Evolutionary conservation across 1,140 invertebrate species (phyloP), one percentile per base, ranked within the genome.

Genomic region (Linepithema humile): DNA sequence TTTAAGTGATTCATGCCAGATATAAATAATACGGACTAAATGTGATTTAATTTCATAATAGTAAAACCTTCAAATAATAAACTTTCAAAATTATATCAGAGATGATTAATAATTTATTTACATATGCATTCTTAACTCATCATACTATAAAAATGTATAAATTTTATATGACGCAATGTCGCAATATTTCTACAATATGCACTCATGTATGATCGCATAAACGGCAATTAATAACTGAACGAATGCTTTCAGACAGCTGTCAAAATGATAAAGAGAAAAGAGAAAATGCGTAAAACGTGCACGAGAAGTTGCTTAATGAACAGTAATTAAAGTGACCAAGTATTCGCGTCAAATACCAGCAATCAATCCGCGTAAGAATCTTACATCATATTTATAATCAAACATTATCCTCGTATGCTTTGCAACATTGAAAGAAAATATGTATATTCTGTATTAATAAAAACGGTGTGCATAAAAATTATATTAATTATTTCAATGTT

Each of bases 321-420:
- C 5, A n/a, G 20, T 26, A 65, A 65, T 82, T 82, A 12, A 67
- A 48, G 2, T 50, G 2, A 64, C 74, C 29, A 17, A 60, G 7
- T 10, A 35, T 53, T 26, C 7, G 23, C 29, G 23, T 69, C 23
- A 10, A 67, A 67, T 67, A 67, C 45, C 45, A 29, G 1, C 1
- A 40, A 15, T 10, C 29, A 29, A 53, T 53, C 29, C n/a, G 35
- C 6, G 12, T 45, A 2, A 35, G 15, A 5, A 26, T 43, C 15
- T 67, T 15, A 29, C 15, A 45, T 35, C 15, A 26, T 26, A n/a
- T 10, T 0, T 38, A 9, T 7, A 20, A n/a, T 20, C 17, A 17
- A 9, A 69, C 9, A 4, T 23, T 20, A 20, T 1, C 10, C 6
- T 43, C 15, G 10, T n/a, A 64, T 40, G 1, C 35, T 40, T 15